Base-by-base conservation (phyloP, 2,888 invertebrate species). In the Tethea ocularis region DNA sequence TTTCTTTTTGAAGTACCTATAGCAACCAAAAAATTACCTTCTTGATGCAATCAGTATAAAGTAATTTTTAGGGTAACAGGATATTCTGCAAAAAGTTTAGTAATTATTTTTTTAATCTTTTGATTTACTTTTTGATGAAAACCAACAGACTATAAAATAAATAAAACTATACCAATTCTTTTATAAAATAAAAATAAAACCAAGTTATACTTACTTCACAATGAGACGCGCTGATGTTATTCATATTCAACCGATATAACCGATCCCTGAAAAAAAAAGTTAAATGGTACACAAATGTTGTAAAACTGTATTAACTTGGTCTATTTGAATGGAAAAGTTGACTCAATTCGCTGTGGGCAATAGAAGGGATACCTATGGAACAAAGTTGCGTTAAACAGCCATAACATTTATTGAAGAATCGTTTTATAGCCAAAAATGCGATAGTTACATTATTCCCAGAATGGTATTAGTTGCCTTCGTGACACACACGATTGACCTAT, bases 201-300 rank as follows among this genome's bases (percentile, higher is more conserved):
- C 26, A 55, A 63, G 62, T 62, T 58, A 69, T 54, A 84, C 89
- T 88, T 82, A 93, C 97, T 94, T 97, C 97, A 87, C 97, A 97
- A 85, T 95, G 96, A 68, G 97, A 96, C 81, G 96, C 95, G 88
- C 96, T 97, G 88, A 97, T 97, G 90, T 97, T 97, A 94, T 96
- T 96, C 89, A 97, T 94, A 88, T 97, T 97, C 80, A 97, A 94
- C 81, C 96, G 93, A 92, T 95, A 97, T 73, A 97, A 94, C 78
- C 96, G 96, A 88, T 97, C 97, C 97, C 97, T 97, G 95, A 54
- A 95, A 96, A 46, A 46, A 46, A 46, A 46, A 46, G 61, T 62
- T 67, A 72, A 68, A 61, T 66, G 69, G 67, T 17, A 33, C 29
- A 53, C 29, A 17, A 72, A 78, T 68, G 71, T 68, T 63, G 65